These are phyloP conservation scores for Euura lappo DNA, from an alignment of 1,140 invertebrate species.

Conservation along the genomic window DNA sequence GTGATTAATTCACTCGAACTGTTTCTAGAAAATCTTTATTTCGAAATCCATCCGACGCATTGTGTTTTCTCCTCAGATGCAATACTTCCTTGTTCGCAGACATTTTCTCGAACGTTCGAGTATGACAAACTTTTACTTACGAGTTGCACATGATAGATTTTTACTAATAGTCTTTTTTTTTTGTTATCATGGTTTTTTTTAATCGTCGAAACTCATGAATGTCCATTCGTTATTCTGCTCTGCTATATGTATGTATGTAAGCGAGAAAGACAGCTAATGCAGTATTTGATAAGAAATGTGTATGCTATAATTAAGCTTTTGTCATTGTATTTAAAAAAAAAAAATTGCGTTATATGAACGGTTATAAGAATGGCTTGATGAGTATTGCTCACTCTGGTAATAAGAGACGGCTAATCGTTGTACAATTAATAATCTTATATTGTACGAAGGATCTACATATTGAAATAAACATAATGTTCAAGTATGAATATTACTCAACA, in stretches of 20 bases:
- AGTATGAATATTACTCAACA: slow-evolving; percentile 16
- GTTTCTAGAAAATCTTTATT: too few species aligned
- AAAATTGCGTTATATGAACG: background rate
- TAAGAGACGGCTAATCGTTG: slow-evolving; percentile 19
- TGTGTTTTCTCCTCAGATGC: too few species aligned
- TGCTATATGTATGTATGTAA: background rate
- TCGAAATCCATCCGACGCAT: too few species aligned
- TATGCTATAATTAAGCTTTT: slow-evolving; percentile 6
- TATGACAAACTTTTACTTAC: too few species aligned
- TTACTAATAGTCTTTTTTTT: too few species aligned
- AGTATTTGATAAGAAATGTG: background rate
- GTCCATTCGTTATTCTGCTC: background rate
- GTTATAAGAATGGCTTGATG: slow-evolving; percentile 6
- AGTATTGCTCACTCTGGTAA: slow-evolving; percentile 8
- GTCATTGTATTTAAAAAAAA: background rate
- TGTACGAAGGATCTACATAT: slow-evolving; percentile 24
- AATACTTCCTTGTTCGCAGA: background rate
- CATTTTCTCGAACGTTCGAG: background rate
- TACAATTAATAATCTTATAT: slow-evolving; percentile 25
- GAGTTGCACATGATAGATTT: too few species aligned
- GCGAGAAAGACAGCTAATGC: background rate
- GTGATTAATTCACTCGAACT: too few species aligned
- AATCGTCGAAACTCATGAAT: background rate
- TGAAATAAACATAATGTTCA: slow-evolving; percentile 19
- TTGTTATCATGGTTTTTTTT: background rate